phyloP scores from a whole-genome alignment of 2,888 invertebrate species.

The Synanthedon tipuliformis region DNA sequence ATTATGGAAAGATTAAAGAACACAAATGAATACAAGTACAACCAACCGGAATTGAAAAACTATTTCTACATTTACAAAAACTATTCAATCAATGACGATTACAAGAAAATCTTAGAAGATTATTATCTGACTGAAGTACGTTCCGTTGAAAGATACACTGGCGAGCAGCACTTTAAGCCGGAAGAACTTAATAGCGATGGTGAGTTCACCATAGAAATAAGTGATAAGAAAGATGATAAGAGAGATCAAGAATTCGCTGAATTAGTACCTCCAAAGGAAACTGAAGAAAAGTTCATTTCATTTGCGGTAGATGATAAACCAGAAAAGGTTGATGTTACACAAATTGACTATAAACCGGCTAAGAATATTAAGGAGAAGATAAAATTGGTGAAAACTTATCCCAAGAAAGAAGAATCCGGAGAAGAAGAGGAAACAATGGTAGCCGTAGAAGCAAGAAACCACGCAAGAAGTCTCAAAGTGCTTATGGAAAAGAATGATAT shows the following conservation, averaged over 20 bases:
- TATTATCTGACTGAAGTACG: slow-evolving; percentile 74
- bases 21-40: slow-evolving; percentile 54
- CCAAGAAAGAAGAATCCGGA: slow-evolving; percentile 56
- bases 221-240: slow-evolving; percentile 32
- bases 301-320: slow-evolving; percentile 63
- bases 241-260: slow-evolving; percentile 40
- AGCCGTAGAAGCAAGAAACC: slow-evolving; percentile 69
- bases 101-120: slow-evolving; percentile 67
- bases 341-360: slow-evolving; percentile 48
- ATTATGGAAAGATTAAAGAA: slow-evolving; percentile 65
- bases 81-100: slow-evolving; percentile 71
- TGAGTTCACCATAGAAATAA: slow-evolving; percentile 35
- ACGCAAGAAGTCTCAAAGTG: slow-evolving; percentile 52
- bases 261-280: slow-evolving; percentile 47
- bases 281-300: slow-evolving; percentile 66
- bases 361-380: slow-evolving; percentile 67
- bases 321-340: slow-evolving; percentile 45
- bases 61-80: slow-evolving; percentile 78
- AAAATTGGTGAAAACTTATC: slow-evolving; percentile 62
- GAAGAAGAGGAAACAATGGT: slow-evolving; percentile 72
- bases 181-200: slow-evolving; percentile 32
- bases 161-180: slow-evolving; percentile 29
- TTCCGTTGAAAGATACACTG: slow-evolving; percentile 58
- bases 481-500: slow-evolving; percentile 61
- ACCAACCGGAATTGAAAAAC: slow-evolving; percentile 73